phyloP scores from a whole-genome alignment of 1,140 invertebrate genomes.

The Ceratina australensis region DNA sequence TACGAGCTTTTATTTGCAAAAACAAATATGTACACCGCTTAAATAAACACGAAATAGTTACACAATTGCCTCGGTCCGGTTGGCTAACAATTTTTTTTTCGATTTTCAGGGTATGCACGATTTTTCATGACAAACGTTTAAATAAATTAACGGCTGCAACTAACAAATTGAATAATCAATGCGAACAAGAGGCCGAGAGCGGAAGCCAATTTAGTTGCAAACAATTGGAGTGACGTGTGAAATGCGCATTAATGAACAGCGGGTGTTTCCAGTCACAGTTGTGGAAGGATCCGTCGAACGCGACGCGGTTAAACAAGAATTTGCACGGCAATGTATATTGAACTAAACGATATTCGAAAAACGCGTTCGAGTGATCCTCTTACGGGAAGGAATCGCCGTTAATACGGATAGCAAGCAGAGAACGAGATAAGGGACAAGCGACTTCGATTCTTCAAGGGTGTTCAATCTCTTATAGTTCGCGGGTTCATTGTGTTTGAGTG shows the following conservation, averaged over 20 bases:
- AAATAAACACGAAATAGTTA: too few relatives aligned
- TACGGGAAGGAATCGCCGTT: not conserved
- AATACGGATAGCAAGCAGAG: conserved; percentile 21
- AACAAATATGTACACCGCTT: too few relatives aligned
- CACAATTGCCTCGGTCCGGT: too few relatives aligned
- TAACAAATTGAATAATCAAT: conserved; percentile 1
- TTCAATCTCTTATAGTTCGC: not conserved
- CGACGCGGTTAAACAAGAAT: not conserved
- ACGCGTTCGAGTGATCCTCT: conserved; percentile 19
- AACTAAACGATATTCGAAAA: not conserved
- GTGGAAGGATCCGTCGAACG: not conserved
- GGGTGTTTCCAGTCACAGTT: not conserved
- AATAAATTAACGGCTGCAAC: not conserved
- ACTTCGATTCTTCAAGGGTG: not conserved
- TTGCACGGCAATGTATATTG: not conserved
- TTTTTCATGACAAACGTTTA: not conserved
- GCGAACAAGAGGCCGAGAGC: not conserved
- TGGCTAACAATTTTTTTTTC: not conserved
- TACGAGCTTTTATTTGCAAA: not conserved
- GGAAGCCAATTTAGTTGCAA: not conserved
- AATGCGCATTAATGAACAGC: too few relatives aligned
- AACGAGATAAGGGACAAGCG: conserved; percentile 4
- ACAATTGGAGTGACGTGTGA: not conserved
- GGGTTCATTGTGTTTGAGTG: not conserved
- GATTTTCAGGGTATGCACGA: not conserved